Evolutionary conservation across 2,113 vertebrate species (phyloP), one percentile per base, ranked within the genome.

Genomic region (Labrus mixtus): DNA sequence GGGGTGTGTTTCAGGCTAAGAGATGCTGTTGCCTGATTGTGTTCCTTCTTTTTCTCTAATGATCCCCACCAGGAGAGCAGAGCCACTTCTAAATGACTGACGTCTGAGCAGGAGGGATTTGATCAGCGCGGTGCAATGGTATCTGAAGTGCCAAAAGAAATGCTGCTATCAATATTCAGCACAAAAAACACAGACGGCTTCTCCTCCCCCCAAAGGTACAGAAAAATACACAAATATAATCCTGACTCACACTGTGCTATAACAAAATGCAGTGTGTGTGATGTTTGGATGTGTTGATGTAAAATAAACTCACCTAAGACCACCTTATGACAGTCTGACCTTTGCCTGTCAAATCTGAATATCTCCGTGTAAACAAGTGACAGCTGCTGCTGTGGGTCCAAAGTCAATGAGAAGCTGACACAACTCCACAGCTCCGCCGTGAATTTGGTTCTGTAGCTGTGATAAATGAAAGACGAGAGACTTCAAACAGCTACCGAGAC

Each of bases 1-100:
- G 63, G 29, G 29, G 29, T 73, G 71, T 62, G 13, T 76, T 56
- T 75, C 15, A 60, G 13, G 67, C 55, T 50, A 46, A n/a, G 25
- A 46, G 19, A 64, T 55, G n/a, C 68, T 23, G 43, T 20, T 72
- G 51, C 37, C 36, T 68, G 59, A 69, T 76, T 88, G 68, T 70
- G 72, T 59, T 51, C 61, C 37, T 76, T 61, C 56, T 83, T 72
- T 80, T 59, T 69, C 59, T 67, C 77, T 78, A 87, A 89, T 88
- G 74, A 87, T 85, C 78, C 68, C 84, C 76, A 79, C 60, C 58
- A 84, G 82, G 81, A 89, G 60, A 85, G 77, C 65, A 79, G 29
- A 72, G 62, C 17, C 48, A 66, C 70, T 77, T 61, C 58, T 68
- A 65, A 80, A 76, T 79, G 74, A 79, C 81, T 82, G 75, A 68